Percentiles rank a stretch among this genome's conserved stretches.
These are phyloP conservation scores for Teleogryllus occipitalis DNA, from an alignment of 1,140 invertebrate genomes.

Conservation along the genomic window DNA sequence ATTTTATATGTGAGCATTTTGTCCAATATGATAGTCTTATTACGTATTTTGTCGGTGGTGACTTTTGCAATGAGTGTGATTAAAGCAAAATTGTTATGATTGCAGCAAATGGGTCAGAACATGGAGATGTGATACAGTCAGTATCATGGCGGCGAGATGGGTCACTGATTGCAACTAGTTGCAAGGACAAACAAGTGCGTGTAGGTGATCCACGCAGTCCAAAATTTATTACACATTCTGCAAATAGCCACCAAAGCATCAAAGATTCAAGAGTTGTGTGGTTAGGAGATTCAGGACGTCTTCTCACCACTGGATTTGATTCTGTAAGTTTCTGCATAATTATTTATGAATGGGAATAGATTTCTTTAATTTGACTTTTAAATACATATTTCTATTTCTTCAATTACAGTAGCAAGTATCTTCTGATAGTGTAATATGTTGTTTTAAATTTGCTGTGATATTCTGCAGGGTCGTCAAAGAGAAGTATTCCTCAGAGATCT, in stretches of 20 bases:
- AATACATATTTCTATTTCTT: background rate
- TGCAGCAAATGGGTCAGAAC: constrained; percentile 58
- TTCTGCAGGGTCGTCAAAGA: constrained; percentile 55
- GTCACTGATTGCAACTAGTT: constrained; percentile 58
- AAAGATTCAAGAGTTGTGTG: constrained; percentile 86
- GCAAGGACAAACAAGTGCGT: constrained; percentile 76
- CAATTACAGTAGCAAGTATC: background rate
- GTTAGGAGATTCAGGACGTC: constrained; percentile 70
- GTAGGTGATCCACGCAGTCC: constrained; percentile 67
- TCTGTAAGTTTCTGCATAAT: constrained; percentile 31
- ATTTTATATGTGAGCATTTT: no score
- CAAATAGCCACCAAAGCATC: constrained; percentile 74
- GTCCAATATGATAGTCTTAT: no score
- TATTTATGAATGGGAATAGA: background rate
- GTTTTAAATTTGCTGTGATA: constrained; percentile 7
- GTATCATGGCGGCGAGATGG: constrained; percentile 79
- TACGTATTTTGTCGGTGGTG: no score
- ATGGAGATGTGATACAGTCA: constrained; percentile 75
- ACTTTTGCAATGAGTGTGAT: no score
- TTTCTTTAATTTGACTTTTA: background rate
- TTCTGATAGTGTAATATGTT: background rate
- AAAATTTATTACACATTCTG: constrained; percentile 48
- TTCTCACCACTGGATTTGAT: constrained; percentile 69
- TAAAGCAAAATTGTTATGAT: no score
- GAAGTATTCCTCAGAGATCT: constrained; percentile 83